These are phyloP conservation scores for Enhydra lutris DNA, from an alignment of 2,113 vertebrate genomes.

Conservation along the genomic window DNA sequence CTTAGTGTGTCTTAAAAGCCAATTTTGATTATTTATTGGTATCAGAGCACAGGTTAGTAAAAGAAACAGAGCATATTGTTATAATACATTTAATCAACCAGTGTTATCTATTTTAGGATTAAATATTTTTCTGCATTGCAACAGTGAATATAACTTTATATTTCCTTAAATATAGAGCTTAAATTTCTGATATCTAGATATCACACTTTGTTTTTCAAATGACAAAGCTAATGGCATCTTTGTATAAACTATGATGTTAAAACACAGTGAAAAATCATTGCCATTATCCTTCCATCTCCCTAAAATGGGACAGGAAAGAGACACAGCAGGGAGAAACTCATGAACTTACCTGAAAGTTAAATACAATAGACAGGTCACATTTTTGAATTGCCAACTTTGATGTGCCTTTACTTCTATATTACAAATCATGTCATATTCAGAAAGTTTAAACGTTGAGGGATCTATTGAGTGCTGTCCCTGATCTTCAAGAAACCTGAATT, in stretches of 20 bases:
- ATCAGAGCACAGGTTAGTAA: neutral
- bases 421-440: constrained; percentile 72
- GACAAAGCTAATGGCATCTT: neutral
- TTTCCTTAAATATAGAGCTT: neutral
- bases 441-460: constrained; percentile 60
- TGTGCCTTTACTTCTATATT: constrained; percentile 68
- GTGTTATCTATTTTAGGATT: neutral
- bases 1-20: neutral
- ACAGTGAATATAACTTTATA: neutral
- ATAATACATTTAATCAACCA: neutral
- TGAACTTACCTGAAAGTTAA: constrained; percentile 52
- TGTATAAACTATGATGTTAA: neutral
- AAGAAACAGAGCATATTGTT: neutral
- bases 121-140: neutral
- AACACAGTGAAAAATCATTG: neutral
- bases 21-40: neutral
- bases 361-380: constrained; percentile 72
- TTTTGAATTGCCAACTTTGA: constrained; percentile 72
- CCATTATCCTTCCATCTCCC: constrained; percentile 24
- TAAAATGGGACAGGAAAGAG: constrained; percentile 55
- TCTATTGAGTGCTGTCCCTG: constrained; percentile 68
- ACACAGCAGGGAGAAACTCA: constrained; percentile 61
- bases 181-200: neutral
- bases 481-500: constrained; percentile 75
- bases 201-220: neutral